phyloP scores from a whole-genome alignment of 2,113 vertebrate species.

The Cygnus buccinator region DNA sequence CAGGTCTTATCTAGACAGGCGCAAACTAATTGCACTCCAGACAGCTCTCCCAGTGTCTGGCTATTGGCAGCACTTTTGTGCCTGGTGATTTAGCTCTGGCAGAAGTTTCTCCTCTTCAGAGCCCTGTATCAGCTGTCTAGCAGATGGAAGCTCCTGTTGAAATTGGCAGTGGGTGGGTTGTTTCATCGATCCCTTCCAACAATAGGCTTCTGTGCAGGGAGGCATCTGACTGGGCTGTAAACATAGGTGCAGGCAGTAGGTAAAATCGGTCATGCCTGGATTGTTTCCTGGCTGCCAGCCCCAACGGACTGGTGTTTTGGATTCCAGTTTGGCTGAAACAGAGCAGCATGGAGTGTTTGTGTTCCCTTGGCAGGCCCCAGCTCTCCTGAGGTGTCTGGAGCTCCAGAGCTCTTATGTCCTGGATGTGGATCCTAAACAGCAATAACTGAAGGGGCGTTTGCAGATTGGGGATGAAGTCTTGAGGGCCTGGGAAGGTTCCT shows the following conservation, averaged over 20 bases:
- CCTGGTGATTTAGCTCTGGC: not conserved
- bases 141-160: not conserved
- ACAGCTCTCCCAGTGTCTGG: not conserved
- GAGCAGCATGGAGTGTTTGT: not conserved
- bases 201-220: not conserved
- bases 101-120: not conserved
- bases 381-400: not conserved
- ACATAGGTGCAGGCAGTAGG: not conserved
- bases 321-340: not conserved
- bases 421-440: not conserved
- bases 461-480: fast-evolving
- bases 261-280: not conserved
- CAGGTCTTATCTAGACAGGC: not conserved
- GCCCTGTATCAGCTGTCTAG: not conserved
- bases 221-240: not conserved
- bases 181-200: not conserved
- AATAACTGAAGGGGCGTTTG: fast-evolving
- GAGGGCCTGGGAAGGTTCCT: not conserved
- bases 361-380: not conserved
- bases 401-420: not conserved
- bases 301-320: not conserved
- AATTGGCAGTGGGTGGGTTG: not conserved
- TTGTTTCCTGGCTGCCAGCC: not conserved
- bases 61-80: not conserved
- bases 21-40: not conserved